phyloP scores from a whole-genome alignment of 2,113 vertebrate genomes.

The Ceyx margarethae region DNA sequence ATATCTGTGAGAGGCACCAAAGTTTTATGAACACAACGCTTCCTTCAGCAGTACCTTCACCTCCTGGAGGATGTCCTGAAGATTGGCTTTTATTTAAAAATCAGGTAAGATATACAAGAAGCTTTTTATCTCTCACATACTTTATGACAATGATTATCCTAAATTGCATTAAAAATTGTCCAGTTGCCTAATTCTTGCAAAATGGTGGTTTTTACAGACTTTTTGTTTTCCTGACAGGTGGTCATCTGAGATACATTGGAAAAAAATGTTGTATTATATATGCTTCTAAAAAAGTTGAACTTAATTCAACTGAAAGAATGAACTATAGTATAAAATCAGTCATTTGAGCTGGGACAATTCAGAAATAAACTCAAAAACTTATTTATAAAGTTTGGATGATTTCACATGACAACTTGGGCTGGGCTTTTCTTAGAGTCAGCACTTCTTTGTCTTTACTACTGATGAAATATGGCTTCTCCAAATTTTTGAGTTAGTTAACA shows the following conservation, averaged over 20 bases:
- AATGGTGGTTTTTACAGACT: not conserved
- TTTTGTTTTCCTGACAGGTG: not conserved
- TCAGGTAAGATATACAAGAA: conserved; percentile 73
- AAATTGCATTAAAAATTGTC: not conserved
- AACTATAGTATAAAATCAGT: not conserved
- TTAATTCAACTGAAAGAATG: not conserved
- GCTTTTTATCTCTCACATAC: not conserved
- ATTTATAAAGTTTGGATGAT: not conserved
- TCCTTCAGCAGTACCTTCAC: conserved; percentile 45
- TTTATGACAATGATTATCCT: not conserved
- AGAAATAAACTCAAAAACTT: not conserved
- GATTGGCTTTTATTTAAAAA: conserved; percentile 83
- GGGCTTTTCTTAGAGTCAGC: not conserved
- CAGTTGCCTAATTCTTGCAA: not conserved
- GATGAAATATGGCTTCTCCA: not conserved
- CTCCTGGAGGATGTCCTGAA: conserved; percentile 81
- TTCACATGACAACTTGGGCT: not conserved
- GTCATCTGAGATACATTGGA: not conserved
- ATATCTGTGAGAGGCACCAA: conserved; percentile 85
- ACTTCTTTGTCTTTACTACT: not conserved
- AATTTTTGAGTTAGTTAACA: not conserved
- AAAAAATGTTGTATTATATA: not conserved
- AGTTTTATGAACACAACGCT: conserved; percentile 76
- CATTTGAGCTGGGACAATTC: not conserved
- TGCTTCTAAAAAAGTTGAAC: not conserved